A percentile compares a stretch with the other conserved stretches of the same genome.
phyloP scores from a whole-genome alignment of 2,888 invertebrate genomes.

The Lepidocyrtoides sp. region DNA sequence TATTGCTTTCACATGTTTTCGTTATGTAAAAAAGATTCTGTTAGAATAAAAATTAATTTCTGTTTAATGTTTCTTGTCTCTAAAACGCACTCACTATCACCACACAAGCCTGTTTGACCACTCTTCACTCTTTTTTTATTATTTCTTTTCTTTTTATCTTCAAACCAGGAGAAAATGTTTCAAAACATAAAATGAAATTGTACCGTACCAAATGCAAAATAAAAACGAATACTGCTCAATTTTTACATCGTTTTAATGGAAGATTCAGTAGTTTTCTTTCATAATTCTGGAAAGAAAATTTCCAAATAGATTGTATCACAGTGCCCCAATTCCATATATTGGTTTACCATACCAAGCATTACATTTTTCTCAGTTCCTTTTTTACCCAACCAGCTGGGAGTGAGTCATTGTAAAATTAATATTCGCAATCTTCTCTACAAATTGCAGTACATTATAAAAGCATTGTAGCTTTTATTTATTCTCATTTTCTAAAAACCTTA shows the following conservation, averaged over 20 bases:
- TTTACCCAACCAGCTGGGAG: too few species aligned
- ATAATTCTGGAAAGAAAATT: too few species aligned
- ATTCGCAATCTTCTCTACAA: not conserved
- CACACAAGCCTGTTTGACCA: not conserved
- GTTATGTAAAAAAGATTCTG: not conserved
- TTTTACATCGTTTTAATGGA: too few species aligned
- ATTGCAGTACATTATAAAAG: slow-evolving; percentile 7
- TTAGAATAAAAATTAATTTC: not conserved
- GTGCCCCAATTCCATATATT: too few species aligned
- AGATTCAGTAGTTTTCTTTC: too few species aligned
- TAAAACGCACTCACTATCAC: not conserved
- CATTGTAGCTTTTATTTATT: not conserved
- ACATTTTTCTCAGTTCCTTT: not conserved
- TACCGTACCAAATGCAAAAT: not conserved
- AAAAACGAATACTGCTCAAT: too few species aligned
- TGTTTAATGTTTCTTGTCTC: not conserved
- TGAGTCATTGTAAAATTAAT: too few species aligned
- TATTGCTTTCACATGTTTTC: not conserved
- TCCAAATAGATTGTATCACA: too few species aligned
- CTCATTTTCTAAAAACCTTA: not conserved
- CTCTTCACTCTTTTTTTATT: not conserved
- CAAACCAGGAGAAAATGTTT: not conserved
- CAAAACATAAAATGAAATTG: not conserved
- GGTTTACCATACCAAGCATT: too few species aligned
- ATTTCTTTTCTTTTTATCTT: not conserved